Conservation (phyloP, 2,113 vertebrate genomes). For the Helogale parvula region DNA sequence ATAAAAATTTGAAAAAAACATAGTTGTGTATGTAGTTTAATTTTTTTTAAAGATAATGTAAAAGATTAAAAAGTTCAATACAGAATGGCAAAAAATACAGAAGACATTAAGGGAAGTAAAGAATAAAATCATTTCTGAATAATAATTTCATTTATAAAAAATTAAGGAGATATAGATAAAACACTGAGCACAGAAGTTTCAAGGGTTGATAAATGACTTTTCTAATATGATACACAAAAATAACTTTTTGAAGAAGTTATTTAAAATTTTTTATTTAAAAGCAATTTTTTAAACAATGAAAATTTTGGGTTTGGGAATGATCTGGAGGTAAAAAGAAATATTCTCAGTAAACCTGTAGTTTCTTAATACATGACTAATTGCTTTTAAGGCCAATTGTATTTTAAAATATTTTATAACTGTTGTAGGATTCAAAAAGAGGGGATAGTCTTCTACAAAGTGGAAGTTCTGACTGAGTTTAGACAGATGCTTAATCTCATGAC, state of each 20-base stretch:
- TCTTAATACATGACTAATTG: not conserved
- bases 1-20: too few relatives aligned
- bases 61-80: not conserved
- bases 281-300: not conserved
- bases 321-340: not conserved
- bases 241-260: not conserved
- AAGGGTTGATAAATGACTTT: not conserved
- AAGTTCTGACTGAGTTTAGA: not conserved
- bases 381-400: not conserved
- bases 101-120: not conserved
- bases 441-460: accelerated
- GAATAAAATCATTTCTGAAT: not conserved
- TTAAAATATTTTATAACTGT: not conserved
- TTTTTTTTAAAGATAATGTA: not conserved
- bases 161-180: not conserved
- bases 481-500: not conserved
- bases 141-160: not conserved
- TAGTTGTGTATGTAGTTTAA: not conserved
- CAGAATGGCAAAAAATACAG: not conserved
- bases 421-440: not conserved
- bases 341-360: not conserved
- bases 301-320: not conserved
- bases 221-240: not conserved
- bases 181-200: not conserved
- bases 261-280: not conserved